Evolutionary conservation across 2,888 invertebrate genomes (phyloP).

Genomic region (Zygothrica quintamaculata): DNA sequence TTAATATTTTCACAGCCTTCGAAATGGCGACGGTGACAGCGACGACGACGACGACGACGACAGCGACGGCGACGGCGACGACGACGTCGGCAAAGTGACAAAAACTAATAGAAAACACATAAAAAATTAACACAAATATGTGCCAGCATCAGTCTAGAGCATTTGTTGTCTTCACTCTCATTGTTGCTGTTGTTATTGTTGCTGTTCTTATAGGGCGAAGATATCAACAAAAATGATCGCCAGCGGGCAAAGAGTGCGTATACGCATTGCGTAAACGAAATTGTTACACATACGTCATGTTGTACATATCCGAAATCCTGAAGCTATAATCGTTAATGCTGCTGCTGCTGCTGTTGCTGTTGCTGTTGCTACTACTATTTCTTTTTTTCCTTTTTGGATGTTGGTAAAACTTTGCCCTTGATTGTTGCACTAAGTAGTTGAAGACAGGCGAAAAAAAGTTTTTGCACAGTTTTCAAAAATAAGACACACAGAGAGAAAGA

Average conservation of each 20-base stretch:
- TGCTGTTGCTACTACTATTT: background rate
- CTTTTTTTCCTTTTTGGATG: no score
- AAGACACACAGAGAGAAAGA: no score
- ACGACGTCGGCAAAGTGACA: conserved; percentile 39
- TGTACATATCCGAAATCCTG: conserved; percentile 12
- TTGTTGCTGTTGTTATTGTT: no score
- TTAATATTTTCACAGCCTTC: conserved; percentile 48
- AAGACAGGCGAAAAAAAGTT: conserved; percentile 47
- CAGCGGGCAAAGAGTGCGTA: conserved; percentile 44
- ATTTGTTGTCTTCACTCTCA: background rate
- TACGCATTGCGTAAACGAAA: conserved; percentile 60
- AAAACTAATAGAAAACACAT: conserved; percentile 76
- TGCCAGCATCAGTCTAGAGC: conserved; percentile 3
- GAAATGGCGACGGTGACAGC: background rate
- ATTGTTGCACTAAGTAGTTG: conserved; percentile 58
- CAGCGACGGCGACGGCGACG: background rate
- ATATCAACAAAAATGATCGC: conserved; percentile 23
- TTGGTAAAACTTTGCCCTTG: conserved; percentile 38
- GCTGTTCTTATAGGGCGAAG: background rate
- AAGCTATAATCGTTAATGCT: background rate
- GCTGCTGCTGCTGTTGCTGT: conserved; percentile 8
- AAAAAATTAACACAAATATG: conserved; percentile 60
- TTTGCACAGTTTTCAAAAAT: conserved; percentile 29
- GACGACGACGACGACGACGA: background rate
- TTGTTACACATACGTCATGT: conserved; percentile 40